These are phyloP conservation scores for Regulus satrapa DNA, from an alignment of 2,113 vertebrate genomes.

Conservation along the genomic window DNA sequence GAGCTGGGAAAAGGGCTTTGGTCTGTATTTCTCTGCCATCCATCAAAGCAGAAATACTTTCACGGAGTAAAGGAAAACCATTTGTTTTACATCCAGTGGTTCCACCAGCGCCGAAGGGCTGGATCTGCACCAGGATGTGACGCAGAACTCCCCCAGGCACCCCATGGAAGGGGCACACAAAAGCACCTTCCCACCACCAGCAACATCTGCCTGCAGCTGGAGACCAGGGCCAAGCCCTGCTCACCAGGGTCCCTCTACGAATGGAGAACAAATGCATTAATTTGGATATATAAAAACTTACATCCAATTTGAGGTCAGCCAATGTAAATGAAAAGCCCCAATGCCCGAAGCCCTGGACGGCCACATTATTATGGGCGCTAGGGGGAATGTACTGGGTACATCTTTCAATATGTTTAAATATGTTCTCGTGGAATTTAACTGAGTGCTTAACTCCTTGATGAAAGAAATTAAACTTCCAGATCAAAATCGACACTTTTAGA, in stretches of 20 bases:
- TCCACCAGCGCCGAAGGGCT: rapidly evolving
- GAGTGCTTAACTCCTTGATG: background rate
- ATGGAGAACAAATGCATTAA: background rate
- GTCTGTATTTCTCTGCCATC: background rate
- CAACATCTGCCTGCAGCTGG: background rate
- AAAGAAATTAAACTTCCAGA: conserved; percentile 2
- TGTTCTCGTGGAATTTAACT: background rate
- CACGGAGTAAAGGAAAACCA: rapidly evolving
- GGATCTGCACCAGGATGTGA: background rate
- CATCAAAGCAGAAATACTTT: background rate
- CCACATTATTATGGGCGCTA: conserved; percentile 31
- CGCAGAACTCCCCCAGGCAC: background rate
- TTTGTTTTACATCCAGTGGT: rapidly evolving
- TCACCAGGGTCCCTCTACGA: background rate
- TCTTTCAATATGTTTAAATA: background rate
- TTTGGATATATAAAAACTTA: background rate
- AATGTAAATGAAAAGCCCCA: conserved; percentile 20
- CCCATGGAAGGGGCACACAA: rapidly evolving
- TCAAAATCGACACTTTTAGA: background rate
- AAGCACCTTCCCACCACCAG: background rate
- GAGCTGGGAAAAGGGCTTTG: background rate
- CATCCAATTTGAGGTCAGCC: conserved; percentile 10
- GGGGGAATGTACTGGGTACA: conserved; percentile 28
- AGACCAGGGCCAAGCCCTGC: background rate
- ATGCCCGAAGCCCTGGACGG: background rate